Percentiles rank a stretch among this genome's conserved stretches.
phyloP scores from a whole-genome alignment of 2,113 vertebrate species.

The Equus quagga region DNA sequence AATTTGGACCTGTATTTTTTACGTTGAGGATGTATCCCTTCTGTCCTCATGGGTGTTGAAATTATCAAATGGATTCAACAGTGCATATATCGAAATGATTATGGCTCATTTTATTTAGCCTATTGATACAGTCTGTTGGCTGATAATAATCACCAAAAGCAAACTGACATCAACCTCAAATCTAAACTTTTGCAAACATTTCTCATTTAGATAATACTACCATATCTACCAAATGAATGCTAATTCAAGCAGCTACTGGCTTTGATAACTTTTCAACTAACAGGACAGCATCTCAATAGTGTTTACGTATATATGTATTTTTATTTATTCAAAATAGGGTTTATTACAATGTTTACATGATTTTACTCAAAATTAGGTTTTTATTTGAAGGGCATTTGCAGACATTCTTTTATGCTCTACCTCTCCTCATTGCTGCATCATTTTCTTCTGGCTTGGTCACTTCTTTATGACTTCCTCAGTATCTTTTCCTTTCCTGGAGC shows the following conservation, averaged over 20 bases:
- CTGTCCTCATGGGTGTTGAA: background rate
- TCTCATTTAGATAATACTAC: background rate
- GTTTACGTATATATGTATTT: background rate
- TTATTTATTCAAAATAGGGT: background rate
- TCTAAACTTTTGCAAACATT: background rate
- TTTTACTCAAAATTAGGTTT: background rate
- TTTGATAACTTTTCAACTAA: background rate
- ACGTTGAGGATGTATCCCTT: background rate
- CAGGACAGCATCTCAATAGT: background rate
- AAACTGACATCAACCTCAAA: background rate
- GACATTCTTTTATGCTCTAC: background rate
- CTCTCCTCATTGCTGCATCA: background rate
- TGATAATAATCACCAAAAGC: background rate
- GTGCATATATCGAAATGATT: background rate
- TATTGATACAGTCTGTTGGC: background rate
- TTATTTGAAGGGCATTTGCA: background rate
- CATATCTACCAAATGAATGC: background rate
- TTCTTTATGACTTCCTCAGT: background rate
- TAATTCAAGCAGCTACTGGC: background rate
- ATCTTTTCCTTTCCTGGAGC: background rate
- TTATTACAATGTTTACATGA: background rate
- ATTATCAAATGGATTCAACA: background rate
- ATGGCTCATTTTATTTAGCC: slow-evolving; percentile 2
- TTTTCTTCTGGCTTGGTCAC: background rate
- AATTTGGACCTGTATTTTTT: background rate